phyloP scores from a whole-genome alignment of 1,140 invertebrate species.

The Aphidius ervi region DNA sequence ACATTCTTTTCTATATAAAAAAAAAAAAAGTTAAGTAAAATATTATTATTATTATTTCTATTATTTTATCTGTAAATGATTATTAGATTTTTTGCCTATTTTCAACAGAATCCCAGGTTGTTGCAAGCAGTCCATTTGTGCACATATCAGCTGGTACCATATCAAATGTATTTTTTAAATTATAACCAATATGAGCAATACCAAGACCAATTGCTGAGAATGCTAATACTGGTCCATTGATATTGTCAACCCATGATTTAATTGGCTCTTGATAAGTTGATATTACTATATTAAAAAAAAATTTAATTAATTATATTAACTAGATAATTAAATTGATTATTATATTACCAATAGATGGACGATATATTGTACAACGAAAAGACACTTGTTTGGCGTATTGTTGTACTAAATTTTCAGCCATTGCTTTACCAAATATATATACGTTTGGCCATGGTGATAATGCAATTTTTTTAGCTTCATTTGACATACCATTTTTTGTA shows the following conservation, averaged over 20 bases:
- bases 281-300: slow-evolving; percentile 53
- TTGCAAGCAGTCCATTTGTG: slow-evolving; percentile 72
- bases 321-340: slow-evolving; percentile 4
- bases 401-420: slow-evolving; percentile 58
- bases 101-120: slow-evolving; percentile 62
- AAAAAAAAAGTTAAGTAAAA: slow-evolving; percentile 1
- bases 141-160: slow-evolving; percentile 80
- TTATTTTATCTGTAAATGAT: background rate
- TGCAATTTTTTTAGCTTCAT: slow-evolving; percentile 40
- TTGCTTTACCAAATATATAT: slow-evolving; percentile 59
- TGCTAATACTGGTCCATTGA: slow-evolving; percentile 64
- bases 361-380: slow-evolving; percentile 58
- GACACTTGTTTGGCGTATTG: slow-evolving; percentile 47
- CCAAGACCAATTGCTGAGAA: slow-evolving; percentile 59
- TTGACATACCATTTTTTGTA: slow-evolving; percentile 27
- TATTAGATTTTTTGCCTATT: slow-evolving; percentile 35
- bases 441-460: slow-evolving; percentile 57
- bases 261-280: slow-evolving; percentile 66
- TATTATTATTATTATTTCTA: background rate
- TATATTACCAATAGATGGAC: slow-evolving; percentile 57
- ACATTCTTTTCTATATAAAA: slow-evolving; percentile 22
- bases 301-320: background rate
- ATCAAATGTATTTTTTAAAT: slow-evolving; percentile 39
- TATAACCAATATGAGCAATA: slow-evolving; percentile 61
- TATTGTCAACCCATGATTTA: slow-evolving; percentile 72